Percentiles rank a stretch among this genome's conserved stretches.
Evolutionary conservation across 2,888 invertebrate species (phyloP).

Genomic region (Cyclophora albipunctata): DNA sequence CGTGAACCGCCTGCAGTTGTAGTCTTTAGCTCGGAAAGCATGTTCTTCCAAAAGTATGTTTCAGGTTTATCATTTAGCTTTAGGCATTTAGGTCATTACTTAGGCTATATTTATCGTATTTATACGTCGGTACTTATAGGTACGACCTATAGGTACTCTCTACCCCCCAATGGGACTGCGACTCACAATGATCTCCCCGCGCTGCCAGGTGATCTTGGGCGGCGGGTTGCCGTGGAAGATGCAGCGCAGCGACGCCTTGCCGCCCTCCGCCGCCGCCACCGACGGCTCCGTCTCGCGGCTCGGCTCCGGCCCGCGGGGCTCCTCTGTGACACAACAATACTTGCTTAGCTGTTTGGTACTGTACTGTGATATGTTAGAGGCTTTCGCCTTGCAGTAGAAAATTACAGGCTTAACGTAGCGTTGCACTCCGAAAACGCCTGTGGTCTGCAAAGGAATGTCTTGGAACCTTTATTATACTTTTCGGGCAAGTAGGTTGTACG

Average conservation of each 20-base stretch:
- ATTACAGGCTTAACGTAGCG: too few relatives aligned
- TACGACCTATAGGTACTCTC: neutral
- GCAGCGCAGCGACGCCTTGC: slow-evolving; percentile 83
- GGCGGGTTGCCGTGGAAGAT: slow-evolving; percentile 84
- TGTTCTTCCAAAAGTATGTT: too few relatives aligned
- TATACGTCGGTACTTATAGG: too few relatives aligned
- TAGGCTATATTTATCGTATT: too few relatives aligned
- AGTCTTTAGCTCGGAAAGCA: too few relatives aligned
- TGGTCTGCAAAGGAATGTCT: too few relatives aligned
- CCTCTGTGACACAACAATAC: slow-evolving; percentile 29
- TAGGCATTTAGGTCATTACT: too few relatives aligned
- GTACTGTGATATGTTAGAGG: slow-evolving; percentile 11
- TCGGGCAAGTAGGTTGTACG: slow-evolving; percentile 28
- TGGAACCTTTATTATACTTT: too few relatives aligned
- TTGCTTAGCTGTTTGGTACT: too few relatives aligned
- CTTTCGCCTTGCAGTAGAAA: slow-evolving; percentile 12
- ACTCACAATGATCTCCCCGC: slow-evolving; percentile 79
- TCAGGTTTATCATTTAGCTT: too few relatives aligned
- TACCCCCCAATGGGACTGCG: neutral
- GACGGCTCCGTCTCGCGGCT: slow-evolving; percentile 71
- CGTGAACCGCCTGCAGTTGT: too few relatives aligned
- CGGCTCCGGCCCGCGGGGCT: slow-evolving; percentile 47
- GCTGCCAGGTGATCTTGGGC: slow-evolving; percentile 86
- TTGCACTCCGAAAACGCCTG: too few relatives aligned
- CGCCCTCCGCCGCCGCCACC: slow-evolving; percentile 81